phyloP scores from a whole-genome alignment of 1,140 invertebrate species.

The Samia ricini region DNA sequence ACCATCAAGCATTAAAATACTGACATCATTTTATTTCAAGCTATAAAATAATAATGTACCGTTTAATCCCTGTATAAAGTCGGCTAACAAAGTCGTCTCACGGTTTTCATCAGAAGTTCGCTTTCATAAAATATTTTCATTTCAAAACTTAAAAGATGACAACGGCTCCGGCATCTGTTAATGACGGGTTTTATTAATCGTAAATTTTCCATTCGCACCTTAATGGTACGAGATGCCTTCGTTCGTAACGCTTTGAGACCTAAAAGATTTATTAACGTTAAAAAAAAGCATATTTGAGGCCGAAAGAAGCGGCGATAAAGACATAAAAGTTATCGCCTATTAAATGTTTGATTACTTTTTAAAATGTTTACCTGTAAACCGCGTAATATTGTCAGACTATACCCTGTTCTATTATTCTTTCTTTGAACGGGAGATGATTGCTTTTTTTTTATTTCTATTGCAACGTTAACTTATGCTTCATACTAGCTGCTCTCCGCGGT shows the following conservation, averaged over 20 bases:
- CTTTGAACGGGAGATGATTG: not conserved
- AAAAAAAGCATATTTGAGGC: constrained; percentile 15
- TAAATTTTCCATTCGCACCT: constrained; percentile 30
- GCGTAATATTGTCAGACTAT: constrained; percentile 2
- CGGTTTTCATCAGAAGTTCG: not conserved
- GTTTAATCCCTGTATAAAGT: not conserved
- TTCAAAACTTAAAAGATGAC: not conserved
- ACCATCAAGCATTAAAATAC: not conserved
- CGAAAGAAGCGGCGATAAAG: constrained; percentile 4
- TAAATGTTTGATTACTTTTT: constrained; percentile 7
- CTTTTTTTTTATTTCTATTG: not conserved
- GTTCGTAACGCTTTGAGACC: constrained; percentile 18
- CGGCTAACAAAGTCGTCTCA: not conserved
- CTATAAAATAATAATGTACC: not conserved
- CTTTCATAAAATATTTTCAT: constrained; percentile 1
- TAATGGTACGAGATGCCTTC: not conserved
- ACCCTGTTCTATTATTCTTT: not conserved
- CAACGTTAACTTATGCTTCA: no score
- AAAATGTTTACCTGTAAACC: constrained; percentile 2
- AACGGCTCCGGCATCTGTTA: constrained; percentile 4
- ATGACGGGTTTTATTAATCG: constrained; percentile 29
- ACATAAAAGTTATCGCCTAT: not conserved
- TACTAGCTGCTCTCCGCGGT: no score
- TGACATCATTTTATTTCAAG: not conserved
- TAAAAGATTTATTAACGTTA: constrained; percentile 28